A percentile compares a stretch with the other conserved stretches of the same genome.
phyloP scores from a whole-genome alignment of 2,113 vertebrate genomes.

The Glaucidium brasilianum region DNA sequence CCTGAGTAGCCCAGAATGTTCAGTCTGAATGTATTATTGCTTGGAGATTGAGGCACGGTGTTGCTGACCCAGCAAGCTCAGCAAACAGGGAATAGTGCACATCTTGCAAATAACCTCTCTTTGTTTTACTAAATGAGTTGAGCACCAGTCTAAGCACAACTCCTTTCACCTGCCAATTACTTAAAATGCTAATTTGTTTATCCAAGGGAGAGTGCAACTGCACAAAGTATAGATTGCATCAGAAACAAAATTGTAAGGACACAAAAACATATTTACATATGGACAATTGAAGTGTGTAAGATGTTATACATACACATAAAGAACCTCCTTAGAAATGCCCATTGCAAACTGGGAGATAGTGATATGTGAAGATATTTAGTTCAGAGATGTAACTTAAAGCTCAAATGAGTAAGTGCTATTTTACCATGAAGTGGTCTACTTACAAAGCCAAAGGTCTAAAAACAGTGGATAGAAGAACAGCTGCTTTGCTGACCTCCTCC shows the following conservation, averaged over 20 bases:
- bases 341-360: background rate
- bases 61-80: background rate
- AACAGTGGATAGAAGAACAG: background rate
- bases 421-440: background rate
- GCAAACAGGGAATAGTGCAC: background rate
- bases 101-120: background rate
- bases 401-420: background rate
- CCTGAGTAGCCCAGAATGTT: background rate
- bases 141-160: background rate
- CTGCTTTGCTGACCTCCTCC: background rate
- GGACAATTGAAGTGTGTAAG: background rate
- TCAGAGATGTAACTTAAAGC: background rate
- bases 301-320: background rate
- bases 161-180: background rate
- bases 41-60: background rate
- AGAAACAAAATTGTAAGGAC: background rate
- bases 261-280: background rate
- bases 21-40: background rate
- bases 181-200: background rate
- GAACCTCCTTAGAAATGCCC: background rate
- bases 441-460: background rate
- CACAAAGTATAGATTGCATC: background rate
- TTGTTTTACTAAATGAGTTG: background rate
- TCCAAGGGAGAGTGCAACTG: background rate
- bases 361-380: background rate